A percentile compares a stretch with the other conserved stretches of the same genome.
These are phyloP conservation scores for Drosophila acutilabella DNA, from an alignment of 2,888 invertebrate genomes.

Conservation along the genomic window DNA sequence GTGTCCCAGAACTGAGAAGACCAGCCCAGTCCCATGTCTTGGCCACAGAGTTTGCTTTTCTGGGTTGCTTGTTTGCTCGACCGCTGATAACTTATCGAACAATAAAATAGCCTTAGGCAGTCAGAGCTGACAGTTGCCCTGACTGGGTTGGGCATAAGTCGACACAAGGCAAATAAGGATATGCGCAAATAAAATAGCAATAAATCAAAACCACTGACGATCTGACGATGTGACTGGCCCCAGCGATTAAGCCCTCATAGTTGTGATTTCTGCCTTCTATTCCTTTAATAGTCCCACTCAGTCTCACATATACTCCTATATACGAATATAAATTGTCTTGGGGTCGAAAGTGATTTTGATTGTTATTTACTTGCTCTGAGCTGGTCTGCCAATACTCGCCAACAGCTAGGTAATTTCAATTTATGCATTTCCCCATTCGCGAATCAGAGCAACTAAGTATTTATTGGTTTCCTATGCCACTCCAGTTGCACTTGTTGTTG, in stretches of 20 bases:
- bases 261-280: slow-evolving; percentile 57
- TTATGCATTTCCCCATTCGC: slow-evolving; percentile 24
- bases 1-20: slow-evolving; percentile 15
- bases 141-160: slow-evolving; percentile 47
- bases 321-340: slow-evolving; percentile 70
- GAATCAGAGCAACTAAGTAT: slow-evolving; percentile 14
- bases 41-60: slow-evolving; percentile 45
- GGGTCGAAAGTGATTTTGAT: slow-evolving; percentile 79
- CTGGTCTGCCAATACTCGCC: slow-evolving; percentile 15
- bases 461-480: slow-evolving; percentile 34
- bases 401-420: slow-evolving; percentile 48
- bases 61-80: slow-evolving; percentile 60
- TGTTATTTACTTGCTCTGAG: slow-evolving; percentile 68
- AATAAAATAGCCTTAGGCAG: slow-evolving; percentile 74
- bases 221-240: slow-evolving; percentile 71
- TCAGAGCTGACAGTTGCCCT: slow-evolving; percentile 54
- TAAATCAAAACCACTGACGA: slow-evolving; percentile 80
- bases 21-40: neutral
- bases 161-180: slow-evolving; percentile 75
- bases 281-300: slow-evolving; percentile 21
- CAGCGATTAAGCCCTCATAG: slow-evolving; percentile 73
- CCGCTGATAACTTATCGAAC: slow-evolving; percentile 78
- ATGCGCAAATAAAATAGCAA: slow-evolving; percentile 80
- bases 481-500: slow-evolving; percentile 16
- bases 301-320: neutral